Conservation (phyloP, 1,140 invertebrate species). For the Bombus fervidus region DNA sequence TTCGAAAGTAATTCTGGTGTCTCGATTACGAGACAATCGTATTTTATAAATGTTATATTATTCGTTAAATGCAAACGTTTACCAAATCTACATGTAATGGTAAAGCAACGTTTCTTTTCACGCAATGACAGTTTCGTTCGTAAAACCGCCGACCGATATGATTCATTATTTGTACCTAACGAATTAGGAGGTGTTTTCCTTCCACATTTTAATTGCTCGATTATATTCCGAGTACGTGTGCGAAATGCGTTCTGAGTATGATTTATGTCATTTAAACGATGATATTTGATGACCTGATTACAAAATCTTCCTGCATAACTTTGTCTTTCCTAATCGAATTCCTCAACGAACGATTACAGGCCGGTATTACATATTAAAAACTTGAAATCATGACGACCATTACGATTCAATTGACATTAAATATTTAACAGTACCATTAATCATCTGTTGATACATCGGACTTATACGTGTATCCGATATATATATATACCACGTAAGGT, state of each 20-base stretch:
- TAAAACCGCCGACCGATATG: constrained; percentile 37
- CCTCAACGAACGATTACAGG: not conserved
- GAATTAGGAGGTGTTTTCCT: not conserved
- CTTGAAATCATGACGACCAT: constrained; percentile 7
- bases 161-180: not conserved
- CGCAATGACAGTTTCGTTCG: constrained; percentile 16
- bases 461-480: not conserved
- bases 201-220: not conserved
- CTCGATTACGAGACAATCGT: not conserved
- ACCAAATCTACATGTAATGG: constrained; percentile 25
- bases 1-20: not conserved
- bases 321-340: not conserved
- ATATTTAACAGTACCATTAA: constrained; percentile 56
- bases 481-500: not conserved
- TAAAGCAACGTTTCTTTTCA: constrained; percentile 1
- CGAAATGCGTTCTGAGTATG: constrained; percentile 31
- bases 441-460: not conserved
- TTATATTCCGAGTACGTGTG: not conserved
- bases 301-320: not conserved
- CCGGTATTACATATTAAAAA: constrained; percentile 10
- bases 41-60: constrained; percentile 26
- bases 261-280: not conserved
- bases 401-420: constrained; percentile 57
- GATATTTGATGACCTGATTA: not conserved
- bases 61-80: constrained; percentile 24